Percentiles rank a stretch among this genome's conserved stretches.
Evolutionary conservation across 2,797 vertebrate genomes (phyloP).

Genomic region (Amniataba percoides): DNA sequence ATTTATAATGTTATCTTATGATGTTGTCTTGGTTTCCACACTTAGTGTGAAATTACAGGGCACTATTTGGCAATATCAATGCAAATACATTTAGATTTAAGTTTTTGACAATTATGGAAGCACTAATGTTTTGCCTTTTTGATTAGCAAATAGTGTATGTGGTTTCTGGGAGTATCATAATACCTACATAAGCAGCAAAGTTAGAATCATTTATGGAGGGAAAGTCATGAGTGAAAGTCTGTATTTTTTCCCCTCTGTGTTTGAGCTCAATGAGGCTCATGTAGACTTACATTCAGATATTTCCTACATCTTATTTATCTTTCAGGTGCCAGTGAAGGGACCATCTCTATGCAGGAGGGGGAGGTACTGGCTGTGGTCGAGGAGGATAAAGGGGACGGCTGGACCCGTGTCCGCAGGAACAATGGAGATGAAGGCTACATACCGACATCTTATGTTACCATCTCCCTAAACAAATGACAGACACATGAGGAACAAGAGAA

Average conservation of each 20-base stretch:
- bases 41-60: background rate
- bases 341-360: slow-evolving; percentile 92
- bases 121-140: background rate
- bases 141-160: background rate
- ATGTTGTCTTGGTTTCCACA: background rate
- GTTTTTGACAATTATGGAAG: background rate
- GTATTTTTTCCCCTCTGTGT: background rate
- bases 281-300: slow-evolving; percentile 7
- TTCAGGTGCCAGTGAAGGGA: slow-evolving; percentile 92
- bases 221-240: background rate
- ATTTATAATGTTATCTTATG: too few relatives aligned
- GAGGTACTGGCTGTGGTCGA: slow-evolving; percentile 91
- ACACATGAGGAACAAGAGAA: slow-evolving; percentile 25
- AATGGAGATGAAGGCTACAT: slow-evolving; percentile 93
- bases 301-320: background rate
- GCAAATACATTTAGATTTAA: background rate
- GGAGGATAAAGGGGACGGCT: slow-evolving; percentile 93
- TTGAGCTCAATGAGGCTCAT: background rate
- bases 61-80: background rate
- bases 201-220: background rate
- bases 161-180: background rate
- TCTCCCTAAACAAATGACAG: slow-evolving; percentile 86
- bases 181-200: background rate
- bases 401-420: slow-evolving; percentile 90
- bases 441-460: slow-evolving; percentile 91